Percentiles rank a stretch among this genome's conserved stretches.
These are phyloP conservation scores for Odontothrips loti DNA, from an alignment of 2,888 invertebrate species.

Conservation along the genomic window DNA sequence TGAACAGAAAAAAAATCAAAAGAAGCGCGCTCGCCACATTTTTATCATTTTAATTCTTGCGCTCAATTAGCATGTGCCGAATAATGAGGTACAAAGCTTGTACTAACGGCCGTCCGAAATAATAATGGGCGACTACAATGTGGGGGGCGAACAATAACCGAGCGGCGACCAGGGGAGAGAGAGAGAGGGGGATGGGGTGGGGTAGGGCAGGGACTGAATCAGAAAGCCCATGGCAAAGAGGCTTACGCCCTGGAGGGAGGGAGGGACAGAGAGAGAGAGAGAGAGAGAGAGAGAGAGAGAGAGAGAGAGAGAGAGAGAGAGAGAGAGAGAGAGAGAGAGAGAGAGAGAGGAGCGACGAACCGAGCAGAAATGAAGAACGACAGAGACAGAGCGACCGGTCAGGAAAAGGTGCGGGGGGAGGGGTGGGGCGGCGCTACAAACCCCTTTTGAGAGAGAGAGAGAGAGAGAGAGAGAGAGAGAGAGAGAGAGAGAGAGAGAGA, in stretches of 20 bases:
- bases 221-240: background rate
- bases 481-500: background rate
- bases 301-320: background rate
- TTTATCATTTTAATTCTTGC: background rate
- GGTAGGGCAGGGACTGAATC: background rate
- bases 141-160: background rate
- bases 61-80: slow-evolving; percentile 1
- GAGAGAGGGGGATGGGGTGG: background rate
- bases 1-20: too few species aligned
- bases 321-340: too few species aligned
- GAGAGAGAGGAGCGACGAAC: too few species aligned
- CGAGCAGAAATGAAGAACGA: too few species aligned
- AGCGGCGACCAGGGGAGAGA: background rate
- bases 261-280: background rate
- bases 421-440: background rate
- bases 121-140: background rate
- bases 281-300: too few species aligned
- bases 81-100: background rate
- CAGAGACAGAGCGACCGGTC: background rate
- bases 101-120: background rate
- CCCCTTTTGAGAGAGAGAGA: background rate
- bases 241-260: background rate
- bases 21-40: too few species aligned
- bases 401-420: background rate
- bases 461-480: too few species aligned